Evolutionary conservation across 2,113 vertebrate species (phyloP).

Genomic region (Pelusios castaneus): DNA sequence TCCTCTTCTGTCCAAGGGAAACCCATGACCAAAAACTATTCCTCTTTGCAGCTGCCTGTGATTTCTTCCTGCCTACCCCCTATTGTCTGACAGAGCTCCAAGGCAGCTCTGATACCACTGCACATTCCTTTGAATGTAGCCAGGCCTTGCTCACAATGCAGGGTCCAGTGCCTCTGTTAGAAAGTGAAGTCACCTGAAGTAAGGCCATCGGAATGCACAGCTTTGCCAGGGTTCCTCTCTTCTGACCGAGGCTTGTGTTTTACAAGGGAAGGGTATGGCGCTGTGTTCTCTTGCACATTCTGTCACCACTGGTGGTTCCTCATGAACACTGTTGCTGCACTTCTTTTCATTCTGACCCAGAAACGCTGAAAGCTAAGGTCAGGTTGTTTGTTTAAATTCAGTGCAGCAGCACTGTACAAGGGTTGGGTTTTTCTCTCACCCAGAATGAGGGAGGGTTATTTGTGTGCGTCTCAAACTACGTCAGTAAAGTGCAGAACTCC

Average conservation of each 20-base stretch:
- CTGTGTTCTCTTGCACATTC: constrained; percentile 17
- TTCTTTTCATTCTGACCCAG: constrained; percentile 24
- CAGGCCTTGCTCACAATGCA: constrained; percentile 46
- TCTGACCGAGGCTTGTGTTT: background rate
- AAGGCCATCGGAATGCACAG: background rate
- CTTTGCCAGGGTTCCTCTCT: background rate
- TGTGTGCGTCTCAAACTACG: background rate
- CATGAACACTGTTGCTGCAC: constrained; percentile 43
- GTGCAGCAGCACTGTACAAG: constrained; percentile 60
- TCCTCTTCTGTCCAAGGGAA: constrained; percentile 24
- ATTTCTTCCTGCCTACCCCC: constrained; percentile 43
- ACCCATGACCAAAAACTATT: constrained; percentile 79
- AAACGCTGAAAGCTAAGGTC: background rate
- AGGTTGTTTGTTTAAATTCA: constrained; percentile 20
- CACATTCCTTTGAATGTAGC: constrained; percentile 28
- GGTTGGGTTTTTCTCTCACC: background rate
- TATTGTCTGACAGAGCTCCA: constrained; percentile 51
- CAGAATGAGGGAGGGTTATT: rapidly evolving
- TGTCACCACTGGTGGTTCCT: constrained; percentile 26
- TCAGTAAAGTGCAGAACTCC: background rate
- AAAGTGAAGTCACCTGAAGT: constrained; percentile 48
- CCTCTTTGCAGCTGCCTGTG: constrained; percentile 41
- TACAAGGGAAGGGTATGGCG: constrained; percentile 19
- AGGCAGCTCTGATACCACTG: background rate
- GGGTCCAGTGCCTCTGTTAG: constrained; percentile 70